Conservation (phyloP, 2,888 invertebrate genomes). For the Drosophila bunnanda region DNA sequence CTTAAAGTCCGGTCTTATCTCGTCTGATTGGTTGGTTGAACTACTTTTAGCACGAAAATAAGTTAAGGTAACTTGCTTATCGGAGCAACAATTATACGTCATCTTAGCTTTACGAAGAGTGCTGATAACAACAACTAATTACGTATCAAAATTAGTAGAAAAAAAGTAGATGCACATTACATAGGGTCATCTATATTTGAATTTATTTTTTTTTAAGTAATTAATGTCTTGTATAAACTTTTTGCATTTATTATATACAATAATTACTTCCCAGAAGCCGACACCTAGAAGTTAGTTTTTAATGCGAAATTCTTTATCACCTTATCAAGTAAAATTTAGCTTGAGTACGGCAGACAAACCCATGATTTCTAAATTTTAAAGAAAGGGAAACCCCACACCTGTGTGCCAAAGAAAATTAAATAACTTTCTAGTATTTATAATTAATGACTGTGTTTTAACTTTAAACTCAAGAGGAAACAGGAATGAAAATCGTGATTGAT, state of each 20-base stretch:
- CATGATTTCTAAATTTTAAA: not conserved
- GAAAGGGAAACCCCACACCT: not conserved
- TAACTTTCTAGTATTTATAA: not conserved
- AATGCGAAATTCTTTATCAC: not conserved
- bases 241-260: not conserved
- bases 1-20: constrained; percentile 3
- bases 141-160: not conserved
- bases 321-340: not conserved
- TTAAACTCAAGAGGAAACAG: too few relatives aligned
- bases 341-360: not conserved
- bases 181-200: not conserved
- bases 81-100: not conserved
- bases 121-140: not conserved
- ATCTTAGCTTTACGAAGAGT: too few relatives aligned
- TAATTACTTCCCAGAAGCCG: constrained; percentile 1
- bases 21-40: not conserved
- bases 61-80: constrained; percentile 5
- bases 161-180: not conserved
- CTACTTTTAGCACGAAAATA: not conserved
- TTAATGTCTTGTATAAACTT: not conserved
- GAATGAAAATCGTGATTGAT: too few relatives aligned
- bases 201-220: not conserved
- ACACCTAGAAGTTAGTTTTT: not conserved
- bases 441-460: too few relatives aligned
- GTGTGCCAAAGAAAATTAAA: not conserved